These are phyloP conservation scores for Scaptodrosophila latifasciaeformis DNA, from an alignment of 2,888 invertebrate species.

Conservation along the genomic window DNA sequence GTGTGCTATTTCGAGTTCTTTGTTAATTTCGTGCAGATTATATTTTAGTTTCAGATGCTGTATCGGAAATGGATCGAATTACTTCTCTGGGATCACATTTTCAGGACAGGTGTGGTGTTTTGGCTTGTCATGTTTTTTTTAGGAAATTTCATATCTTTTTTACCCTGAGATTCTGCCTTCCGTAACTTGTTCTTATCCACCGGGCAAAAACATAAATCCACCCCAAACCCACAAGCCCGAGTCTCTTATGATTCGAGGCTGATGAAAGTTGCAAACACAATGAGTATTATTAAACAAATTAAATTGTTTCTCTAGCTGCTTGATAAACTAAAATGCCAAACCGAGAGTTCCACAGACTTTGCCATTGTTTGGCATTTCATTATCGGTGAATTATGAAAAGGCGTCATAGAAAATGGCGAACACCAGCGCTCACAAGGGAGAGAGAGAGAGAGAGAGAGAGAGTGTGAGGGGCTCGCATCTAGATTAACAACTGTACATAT, in stretches of 20 bases:
- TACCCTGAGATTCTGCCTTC: no score
- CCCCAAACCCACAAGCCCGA: no score
- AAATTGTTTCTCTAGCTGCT: constrained; percentile 44
- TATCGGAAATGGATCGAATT: constrained; percentile 6
- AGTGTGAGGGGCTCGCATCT: no score
- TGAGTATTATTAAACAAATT: constrained; percentile 42
- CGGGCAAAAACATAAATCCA: no score
- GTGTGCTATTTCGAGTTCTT: constrained; percentile 3
- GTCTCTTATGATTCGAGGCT: no score
- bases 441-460: constrained; percentile 8
- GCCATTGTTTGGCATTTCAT: constrained; percentile 31
- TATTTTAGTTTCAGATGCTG: constrained; percentile 34
- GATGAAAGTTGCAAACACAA: constrained; percentile 1
- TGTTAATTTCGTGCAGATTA: no score
- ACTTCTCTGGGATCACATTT: background rate
- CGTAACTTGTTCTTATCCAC: no score
- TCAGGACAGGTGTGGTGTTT: background rate
- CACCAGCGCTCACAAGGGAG: constrained; percentile 45
- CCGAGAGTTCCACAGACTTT: constrained; percentile 40
- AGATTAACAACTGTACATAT: constrained; percentile 41
- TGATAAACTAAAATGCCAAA: no score
- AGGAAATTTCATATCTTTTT: no score
- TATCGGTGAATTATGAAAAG: constrained; percentile 39
- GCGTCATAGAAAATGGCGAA: constrained; percentile 34
- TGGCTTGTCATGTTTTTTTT: no score